Evolutionary conservation across 2,888 invertebrate species (phyloP), one percentile per base, ranked within the genome.

Genomic region (Apodemia mormo): DNA sequence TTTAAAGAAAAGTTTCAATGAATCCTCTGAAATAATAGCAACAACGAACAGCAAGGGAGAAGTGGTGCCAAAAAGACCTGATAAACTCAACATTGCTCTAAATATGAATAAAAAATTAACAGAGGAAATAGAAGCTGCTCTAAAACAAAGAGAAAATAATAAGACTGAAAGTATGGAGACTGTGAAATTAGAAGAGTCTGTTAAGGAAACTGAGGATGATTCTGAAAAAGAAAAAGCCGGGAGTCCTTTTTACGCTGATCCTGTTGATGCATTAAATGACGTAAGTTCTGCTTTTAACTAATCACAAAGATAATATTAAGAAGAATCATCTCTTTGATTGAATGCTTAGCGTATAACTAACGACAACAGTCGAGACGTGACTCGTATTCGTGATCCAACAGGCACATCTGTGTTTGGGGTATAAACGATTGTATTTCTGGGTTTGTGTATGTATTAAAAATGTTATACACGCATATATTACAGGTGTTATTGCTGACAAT

Each of bases 161-260:
- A 88, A 84, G 67, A 83, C 85, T 74, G 93, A 93, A 75, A 93
- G 93, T 78, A 93, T 93, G 89, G 94, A 94, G 77, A 92, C 92
- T 5, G 85, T 93, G 3, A 93, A 92, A 81, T 75, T 91, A 68
- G 93, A 92, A 78, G 92, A 93, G 75, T 89, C 90, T 75, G 77
- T 81, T 7, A 86, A 85, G 73, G 85, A 85, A 37, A 70, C 71
- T 65, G 81, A 84, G 68, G 84, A 81, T 64, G 87, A 89, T 68
- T 85, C 87, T 68, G 93, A 92, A 74, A 90, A 92, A 73, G 93
- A 94, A 73, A 96, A 97, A 76, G 96, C 97, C 82, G 96, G 96
- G 14, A 97, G 97, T 84, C 97, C 97, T 1, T 97, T 97, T 82
- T 98, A 98, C 82, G 97, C 97, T 2, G 97, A 98, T 86, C 98